Evolutionary conservation across 2,888 invertebrate genomes (phyloP).

Genomic region (Drosophila helvetica): DNA sequence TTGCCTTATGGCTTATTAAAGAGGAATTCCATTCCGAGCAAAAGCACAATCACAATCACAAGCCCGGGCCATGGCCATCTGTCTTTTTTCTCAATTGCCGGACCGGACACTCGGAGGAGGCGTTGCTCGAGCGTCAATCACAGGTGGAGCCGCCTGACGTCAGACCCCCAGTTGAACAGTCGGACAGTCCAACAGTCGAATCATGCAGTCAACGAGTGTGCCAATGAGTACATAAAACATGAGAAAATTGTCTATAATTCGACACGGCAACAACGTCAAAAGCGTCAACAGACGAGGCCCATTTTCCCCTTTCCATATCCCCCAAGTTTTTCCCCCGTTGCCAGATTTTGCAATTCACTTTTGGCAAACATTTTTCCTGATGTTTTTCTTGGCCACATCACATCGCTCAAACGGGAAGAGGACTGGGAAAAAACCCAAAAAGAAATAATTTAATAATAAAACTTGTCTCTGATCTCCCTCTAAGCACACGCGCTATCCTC

Average conservation of each 20-base stretch:
- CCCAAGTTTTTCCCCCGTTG: conserved; percentile 3
- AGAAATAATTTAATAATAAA: not conserved
- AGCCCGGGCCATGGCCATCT: conserved; percentile 1
- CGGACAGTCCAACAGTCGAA: conserved; percentile 13
- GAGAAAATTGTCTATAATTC: conserved; percentile 49
- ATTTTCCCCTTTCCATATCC: conserved; percentile 31
- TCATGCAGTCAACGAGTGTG: conserved; percentile 42
- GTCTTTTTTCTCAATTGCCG: conserved; percentile 1
- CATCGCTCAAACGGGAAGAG: not conserved
- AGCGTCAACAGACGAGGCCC: conserved; percentile 24
- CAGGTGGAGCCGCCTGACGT: conserved; percentile 66
- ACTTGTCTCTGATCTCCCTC: not conserved
- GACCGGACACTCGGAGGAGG: conserved; percentile 27
- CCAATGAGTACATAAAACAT: conserved; percentile 13
- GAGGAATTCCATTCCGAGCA: not conserved
- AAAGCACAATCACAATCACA: conserved; percentile 9
- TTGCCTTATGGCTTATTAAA: conserved; percentile 17
- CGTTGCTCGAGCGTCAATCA: conserved; percentile 62
- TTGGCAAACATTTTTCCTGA: not conserved
- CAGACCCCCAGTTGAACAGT: conserved; percentile 38
- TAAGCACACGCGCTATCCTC: conserved; percentile 16
- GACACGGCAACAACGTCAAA: conserved; percentile 54
- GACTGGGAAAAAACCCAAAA: conserved; percentile 15
- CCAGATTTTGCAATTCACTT: conserved; percentile 1
- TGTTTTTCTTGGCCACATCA: conserved; percentile 16